Base-by-base conservation (phyloP, 2,888 invertebrate genomes). In the Pristionchus japonicus region DNA sequence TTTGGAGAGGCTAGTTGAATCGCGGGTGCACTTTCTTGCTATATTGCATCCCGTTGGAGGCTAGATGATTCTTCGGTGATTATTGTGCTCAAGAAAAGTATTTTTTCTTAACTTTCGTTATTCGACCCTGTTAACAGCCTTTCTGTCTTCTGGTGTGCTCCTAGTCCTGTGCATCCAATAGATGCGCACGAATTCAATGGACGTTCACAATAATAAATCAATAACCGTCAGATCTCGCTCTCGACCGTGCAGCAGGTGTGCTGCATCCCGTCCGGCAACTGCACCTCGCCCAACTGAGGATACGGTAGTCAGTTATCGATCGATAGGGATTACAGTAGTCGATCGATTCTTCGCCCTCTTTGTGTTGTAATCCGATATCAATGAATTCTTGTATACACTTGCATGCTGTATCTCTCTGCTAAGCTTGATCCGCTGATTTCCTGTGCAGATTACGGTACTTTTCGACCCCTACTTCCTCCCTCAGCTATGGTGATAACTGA, bases 221-320 rank as follows among this genome's bases (percentile, higher is more conserved):
- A 17, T 49, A 1, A 17, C 88, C n/a, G n/a, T n/a, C 92, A 93
- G 90, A 90, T 92, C 37, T 88, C 90, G 20, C 86, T 92, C 27
- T 89, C 91, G 37, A 89, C 90, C 15, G 87, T 88, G 49, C 93
- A 93, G 84, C 91, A 91, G 77, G 93, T 93, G 40, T 93, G 93
- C 89, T 93, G 93, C 87, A 89, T 93, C 64, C 92, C 93, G 3
- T 89, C 89, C 77, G 93, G 93, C 4, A 93, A 93, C 87, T 93
- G 93, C 88, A 93, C 93, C 23, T 40, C 70, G 3, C 47, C 86
- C 91, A 94, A 95, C 98, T 99, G 88, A 99, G 99, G 97, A 98
- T 98, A 99, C 90, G 99, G 99, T 95, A 97, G 98, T 47, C 77
- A 47, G 27, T n/a, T 43, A 77, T 77, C 43, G 77, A 47, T 74